Percentiles rank a stretch among this genome's conserved stretches.
phyloP scores from a whole-genome alignment of 2,888 invertebrate genomes.

The Diarsia mendica region DNA sequence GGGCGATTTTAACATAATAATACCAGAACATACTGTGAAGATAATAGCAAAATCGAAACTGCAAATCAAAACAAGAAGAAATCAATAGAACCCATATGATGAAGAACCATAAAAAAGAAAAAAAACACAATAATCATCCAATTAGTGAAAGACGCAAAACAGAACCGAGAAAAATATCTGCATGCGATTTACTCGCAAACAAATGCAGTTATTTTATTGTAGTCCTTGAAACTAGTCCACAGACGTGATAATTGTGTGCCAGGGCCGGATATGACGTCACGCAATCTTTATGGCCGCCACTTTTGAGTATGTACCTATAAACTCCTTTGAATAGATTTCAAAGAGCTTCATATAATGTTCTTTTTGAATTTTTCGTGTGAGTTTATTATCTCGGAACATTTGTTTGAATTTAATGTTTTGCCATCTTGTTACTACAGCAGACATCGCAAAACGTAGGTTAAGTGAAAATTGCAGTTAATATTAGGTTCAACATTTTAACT shows the following conservation, averaged over 20 bases:
- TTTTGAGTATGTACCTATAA: slow-evolving; percentile 57
- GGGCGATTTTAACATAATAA: neutral
- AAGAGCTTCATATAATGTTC: slow-evolving; percentile 41
- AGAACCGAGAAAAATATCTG: slow-evolving; percentile 26
- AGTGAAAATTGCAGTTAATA: neutral
- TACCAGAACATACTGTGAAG: no score
- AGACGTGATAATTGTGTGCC: slow-evolving; percentile 63
- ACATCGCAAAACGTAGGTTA: neutral
- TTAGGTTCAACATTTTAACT: neutral
- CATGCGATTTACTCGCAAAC: slow-evolving; percentile 46
- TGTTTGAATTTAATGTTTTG: slow-evolving; percentile 16
- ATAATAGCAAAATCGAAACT: neutral
- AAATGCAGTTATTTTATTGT: slow-evolving; percentile 59
- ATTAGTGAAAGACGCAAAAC: slow-evolving; percentile 22
- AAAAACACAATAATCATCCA: slow-evolving; percentile 6
- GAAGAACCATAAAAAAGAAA: neutral
- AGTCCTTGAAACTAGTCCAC: slow-evolving; percentile 63
- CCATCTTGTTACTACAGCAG: neutral
- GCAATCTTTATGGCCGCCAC: slow-evolving; percentile 62
- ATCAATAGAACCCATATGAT: neutral
- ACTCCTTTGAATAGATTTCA: slow-evolving; percentile 61
- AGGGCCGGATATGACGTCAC: slow-evolving; percentile 64
- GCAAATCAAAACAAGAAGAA: slow-evolving; percentile 3
- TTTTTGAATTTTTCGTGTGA: slow-evolving; percentile 35
- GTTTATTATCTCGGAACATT: slow-evolving; percentile 20